A percentile compares a stretch with the other conserved stretches of the same genome.
phyloP scores from a whole-genome alignment of 2,113 vertebrate genomes.

The Chinchilla lanigera region DNA sequence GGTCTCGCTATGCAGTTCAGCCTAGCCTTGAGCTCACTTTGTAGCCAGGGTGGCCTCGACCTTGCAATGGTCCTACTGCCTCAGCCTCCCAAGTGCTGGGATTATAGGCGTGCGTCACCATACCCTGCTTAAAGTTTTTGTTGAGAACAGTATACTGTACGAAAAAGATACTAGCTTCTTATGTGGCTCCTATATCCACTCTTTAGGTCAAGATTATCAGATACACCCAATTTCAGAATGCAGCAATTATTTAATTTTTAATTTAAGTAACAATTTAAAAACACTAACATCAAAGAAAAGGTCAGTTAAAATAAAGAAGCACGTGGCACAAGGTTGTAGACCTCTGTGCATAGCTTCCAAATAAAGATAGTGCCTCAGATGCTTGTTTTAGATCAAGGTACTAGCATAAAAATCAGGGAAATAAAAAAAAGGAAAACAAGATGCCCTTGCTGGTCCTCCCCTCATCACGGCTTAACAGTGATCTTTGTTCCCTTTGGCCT shows the following conservation, averaged over 20 bases:
- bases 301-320: constrained; percentile 37
- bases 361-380: background rate
- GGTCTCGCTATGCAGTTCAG: too few species aligned
- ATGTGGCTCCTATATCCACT: background rate
- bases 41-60: too few species aligned
- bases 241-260: constrained; percentile 50
- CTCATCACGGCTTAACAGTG: constrained; percentile 41
- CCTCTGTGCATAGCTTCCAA: constrained; percentile 38
- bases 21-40: too few species aligned
- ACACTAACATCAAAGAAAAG: background rate
- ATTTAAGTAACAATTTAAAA: constrained; percentile 45
- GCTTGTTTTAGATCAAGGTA: constrained; percentile 41
- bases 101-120: too few species aligned
- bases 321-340: background rate
- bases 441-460: background rate
- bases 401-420: background rate
- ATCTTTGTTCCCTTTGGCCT: constrained; percentile 74
- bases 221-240: background rate
- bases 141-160: background rate
- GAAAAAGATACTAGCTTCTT: background rate
- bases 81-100: too few species aligned
- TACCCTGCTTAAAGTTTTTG: background rate
- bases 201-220: constrained; percentile 7
- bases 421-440: background rate
- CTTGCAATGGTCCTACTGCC: too few species aligned